These are phyloP conservation scores for Oophaga sylvatica DNA, from an alignment of 2,797 vertebrate genomes.

Conservation along the genomic window DNA sequence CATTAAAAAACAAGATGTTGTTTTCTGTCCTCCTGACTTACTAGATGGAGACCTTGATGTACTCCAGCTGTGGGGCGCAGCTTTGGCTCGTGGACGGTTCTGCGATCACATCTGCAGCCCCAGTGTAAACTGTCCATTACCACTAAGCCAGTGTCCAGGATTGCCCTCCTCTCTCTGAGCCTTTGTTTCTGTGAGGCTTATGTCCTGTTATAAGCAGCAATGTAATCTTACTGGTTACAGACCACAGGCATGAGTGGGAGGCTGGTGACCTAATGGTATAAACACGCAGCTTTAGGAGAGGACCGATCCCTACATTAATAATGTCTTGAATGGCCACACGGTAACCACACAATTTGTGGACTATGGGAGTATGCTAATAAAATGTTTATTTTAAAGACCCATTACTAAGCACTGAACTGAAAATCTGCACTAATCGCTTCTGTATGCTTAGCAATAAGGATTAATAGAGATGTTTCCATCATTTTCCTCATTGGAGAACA, in stretches of 20 bases:
- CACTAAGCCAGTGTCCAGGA: not conserved
- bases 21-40: not conserved
- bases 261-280: constrained; percentile 45
- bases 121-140: not conserved
- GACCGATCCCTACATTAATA: not conserved
- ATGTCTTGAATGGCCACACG: constrained; percentile 23
- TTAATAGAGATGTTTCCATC: not conserved
- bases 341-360: constrained; percentile 27
- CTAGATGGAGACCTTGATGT: not conserved
- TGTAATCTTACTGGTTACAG: not conserved
- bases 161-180: not conserved
- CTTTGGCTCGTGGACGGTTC: not conserved
- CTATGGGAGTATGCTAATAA: constrained; percentile 9
- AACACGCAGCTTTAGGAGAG: constrained; percentile 2
- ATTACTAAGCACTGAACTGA: not conserved
- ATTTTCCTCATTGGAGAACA: not conserved
- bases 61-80: not conserved
- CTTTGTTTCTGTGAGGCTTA: not conserved
- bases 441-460: not conserved
- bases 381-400: constrained; percentile 35
- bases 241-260: constrained; percentile 27
- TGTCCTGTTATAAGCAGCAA: not conserved
- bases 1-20: too few species aligned
- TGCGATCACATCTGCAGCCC: not conserved
- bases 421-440: not conserved